These are phyloP conservation scores for Hirundo rustica DNA, from an alignment of 2,797 vertebrate species.

Conservation along the genomic window DNA sequence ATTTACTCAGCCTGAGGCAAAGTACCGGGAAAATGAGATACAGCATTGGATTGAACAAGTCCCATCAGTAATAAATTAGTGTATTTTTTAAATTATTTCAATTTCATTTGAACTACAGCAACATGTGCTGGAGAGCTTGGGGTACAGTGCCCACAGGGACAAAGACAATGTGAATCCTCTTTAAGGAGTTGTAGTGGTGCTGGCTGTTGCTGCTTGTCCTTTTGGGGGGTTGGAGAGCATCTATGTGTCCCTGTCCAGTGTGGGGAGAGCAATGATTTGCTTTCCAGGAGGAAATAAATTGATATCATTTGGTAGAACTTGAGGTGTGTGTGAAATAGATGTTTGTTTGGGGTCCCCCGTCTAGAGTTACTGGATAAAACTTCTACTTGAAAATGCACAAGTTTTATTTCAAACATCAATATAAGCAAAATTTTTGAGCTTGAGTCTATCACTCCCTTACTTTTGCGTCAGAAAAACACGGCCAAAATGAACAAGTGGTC, in stretches of 20 bases:
- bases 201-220: neutral
- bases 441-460: neutral
- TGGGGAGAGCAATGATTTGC: too few species aligned
- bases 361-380: neutral
- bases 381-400: neutral
- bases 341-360: fast-evolving
- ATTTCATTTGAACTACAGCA: neutral
- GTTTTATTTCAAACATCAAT: neutral
- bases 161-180: neutral
- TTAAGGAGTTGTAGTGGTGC: neutral
- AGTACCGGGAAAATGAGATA: neutral
- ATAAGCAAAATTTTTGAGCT: neutral
- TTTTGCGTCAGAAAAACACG: fast-evolving
- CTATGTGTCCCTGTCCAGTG: neutral
- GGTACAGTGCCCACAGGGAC: neutral
- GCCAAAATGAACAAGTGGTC: neutral
- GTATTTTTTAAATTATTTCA: fast-evolving
- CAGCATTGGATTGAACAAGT: neutral
- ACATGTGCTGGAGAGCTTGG: fast-evolving
- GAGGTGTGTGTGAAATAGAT: neutral
- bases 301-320: neutral
- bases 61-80: neutral
- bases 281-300: neutral
- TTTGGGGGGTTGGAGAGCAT: fast-evolving
- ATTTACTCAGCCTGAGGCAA: neutral